Evolutionary conservation across 2,888 invertebrate genomes (phyloP), one percentile per base, ranked within the genome.

Genomic region (Osmoderma eremita): DNA sequence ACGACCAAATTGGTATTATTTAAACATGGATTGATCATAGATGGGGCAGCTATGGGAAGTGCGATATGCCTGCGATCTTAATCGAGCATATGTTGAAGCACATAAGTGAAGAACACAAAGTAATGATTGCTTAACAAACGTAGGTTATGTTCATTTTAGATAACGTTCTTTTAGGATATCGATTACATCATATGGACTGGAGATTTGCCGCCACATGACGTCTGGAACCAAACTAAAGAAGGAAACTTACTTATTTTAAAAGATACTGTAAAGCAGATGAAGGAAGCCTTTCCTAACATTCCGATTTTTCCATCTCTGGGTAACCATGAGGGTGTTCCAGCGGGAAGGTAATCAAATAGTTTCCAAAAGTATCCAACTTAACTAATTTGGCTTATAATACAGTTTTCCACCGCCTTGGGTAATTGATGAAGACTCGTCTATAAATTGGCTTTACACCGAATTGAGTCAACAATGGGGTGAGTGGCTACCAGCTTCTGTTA

Each of bases 181-280:
- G 95, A 95, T 81, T 95, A 94, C 78, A 94, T 98, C 69, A 84
- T 97, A 54, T 97, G 97, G 95, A 97, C 97, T 0, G 98, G 98
- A 2, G 98, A 98, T 82, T 84, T 97, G 71, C 96, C 97, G 3
- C 94, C 97, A 0, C 98, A 98, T 78, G 95, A 97, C 78, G 92
- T 98, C 8, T 94, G 94, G 94, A 94, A 94, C 78, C 95, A 95
- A 82, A 95, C 94, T 0, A 90, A 91, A 75, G 89, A 91, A 72
- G 91, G 92, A 77, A 96, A 96, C 80, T 81, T 95, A 13, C 89
- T 91, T 77, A 90, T 94, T 49, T 86, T 95, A 10, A 90, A 90
- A 75, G 92, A 93, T 76, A 93, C 93, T 0, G 92, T 94, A 0
- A 85, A 88, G 17, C 92, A 94, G 78, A 90, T 95, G 88, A 86